These are phyloP conservation scores for Schrankia costaestrigalis DNA, from an alignment of 2,888 invertebrate species.

Conservation along the genomic window DNA sequence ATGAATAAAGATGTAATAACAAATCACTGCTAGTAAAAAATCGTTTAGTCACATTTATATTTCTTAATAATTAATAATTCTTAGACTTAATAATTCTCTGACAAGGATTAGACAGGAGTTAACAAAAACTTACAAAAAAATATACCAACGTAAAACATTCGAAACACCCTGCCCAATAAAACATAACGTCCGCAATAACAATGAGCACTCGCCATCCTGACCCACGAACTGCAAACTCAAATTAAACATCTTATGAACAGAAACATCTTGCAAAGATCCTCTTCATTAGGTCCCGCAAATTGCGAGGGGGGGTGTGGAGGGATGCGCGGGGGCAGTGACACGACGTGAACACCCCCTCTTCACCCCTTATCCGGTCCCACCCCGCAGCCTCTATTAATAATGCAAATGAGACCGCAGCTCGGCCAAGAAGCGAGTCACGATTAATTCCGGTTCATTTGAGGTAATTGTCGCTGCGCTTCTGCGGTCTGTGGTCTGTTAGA, in stretches of 20 bases:
- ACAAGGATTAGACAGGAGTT: no score
- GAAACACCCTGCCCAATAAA: slow-evolving; percentile 40
- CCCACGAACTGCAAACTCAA: slow-evolving; percentile 72
- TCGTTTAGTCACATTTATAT: no score
- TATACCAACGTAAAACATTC: slow-evolving; percentile 13
- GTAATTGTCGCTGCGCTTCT: slow-evolving; percentile 76
- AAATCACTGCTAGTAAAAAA: no score
- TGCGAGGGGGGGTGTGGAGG: slow-evolving; percentile 48
- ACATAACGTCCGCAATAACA: slow-evolving; percentile 67
- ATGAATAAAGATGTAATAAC: no score
- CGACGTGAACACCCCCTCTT: slow-evolving; percentile 36
- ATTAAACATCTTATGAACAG: slow-evolving; percentile 80
- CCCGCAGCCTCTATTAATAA: slow-evolving; percentile 78
- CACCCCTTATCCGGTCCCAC: slow-evolving; percentile 28
- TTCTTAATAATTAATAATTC: no score
- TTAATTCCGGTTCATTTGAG: slow-evolving; percentile 81
- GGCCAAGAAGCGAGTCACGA: slow-evolving; percentile 78
- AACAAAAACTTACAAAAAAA: no score
- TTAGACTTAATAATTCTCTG: no score
- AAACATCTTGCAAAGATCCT: slow-evolving; percentile 78
- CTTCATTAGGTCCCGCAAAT: slow-evolving; percentile 78
- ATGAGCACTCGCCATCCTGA: slow-evolving; percentile 63
- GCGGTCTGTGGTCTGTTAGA: slow-evolving; percentile 60
- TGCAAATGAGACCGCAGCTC: slow-evolving; percentile 80
- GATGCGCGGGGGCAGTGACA: slow-evolving; percentile 63